A percentile compares a stretch with the other conserved stretches of the same genome.
phyloP scores from a whole-genome alignment of 1,140 invertebrate species.

The Drosophila subobscura region DNA sequence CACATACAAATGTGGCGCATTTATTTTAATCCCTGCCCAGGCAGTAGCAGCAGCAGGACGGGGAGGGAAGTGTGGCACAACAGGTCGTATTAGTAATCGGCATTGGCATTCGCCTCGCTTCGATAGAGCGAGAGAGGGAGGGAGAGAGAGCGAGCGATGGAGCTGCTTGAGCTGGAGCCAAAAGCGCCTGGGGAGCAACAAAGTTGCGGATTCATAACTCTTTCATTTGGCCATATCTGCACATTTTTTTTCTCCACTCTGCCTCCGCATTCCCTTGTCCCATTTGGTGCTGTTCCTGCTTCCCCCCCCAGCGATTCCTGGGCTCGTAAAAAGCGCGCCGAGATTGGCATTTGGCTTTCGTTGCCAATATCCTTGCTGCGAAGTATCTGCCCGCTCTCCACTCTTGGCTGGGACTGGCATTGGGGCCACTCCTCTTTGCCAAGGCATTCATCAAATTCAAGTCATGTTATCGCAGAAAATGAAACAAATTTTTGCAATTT shows the following conservation, averaged over 20 bases:
- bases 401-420: constrained; percentile 11
- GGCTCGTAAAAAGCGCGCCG: constrained; percentile 70
- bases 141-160: background rate
- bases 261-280: constrained; percentile 5
- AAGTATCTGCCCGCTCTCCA: background rate
- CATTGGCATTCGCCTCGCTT: constrained; percentile 61
- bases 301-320: constrained; percentile 9
- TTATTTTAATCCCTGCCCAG: constrained; percentile 73
- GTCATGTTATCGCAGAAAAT: constrained; percentile 82
- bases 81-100: constrained; percentile 74
- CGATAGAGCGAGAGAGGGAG: too few species aligned
- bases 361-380: constrained; percentile 71
- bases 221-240: constrained; percentile 80
- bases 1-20: constrained; percentile 76
- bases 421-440: constrained; percentile 49
- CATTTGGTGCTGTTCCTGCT: constrained; percentile 4
- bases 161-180: constrained; percentile 37
- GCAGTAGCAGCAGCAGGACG: constrained; percentile 15
- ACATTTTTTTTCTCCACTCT: constrained; percentile 68
- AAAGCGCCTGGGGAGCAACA: constrained; percentile 62
- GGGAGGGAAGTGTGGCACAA: constrained; percentile 20
- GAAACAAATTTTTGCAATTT: constrained; percentile 82
- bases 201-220: constrained; percentile 82
- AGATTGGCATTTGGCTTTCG: constrained; percentile 79
- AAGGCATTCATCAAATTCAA: constrained; percentile 82